Base-by-base conservation (phyloP, 1,140 invertebrate species). In the Diorhabda elongata region DNA sequence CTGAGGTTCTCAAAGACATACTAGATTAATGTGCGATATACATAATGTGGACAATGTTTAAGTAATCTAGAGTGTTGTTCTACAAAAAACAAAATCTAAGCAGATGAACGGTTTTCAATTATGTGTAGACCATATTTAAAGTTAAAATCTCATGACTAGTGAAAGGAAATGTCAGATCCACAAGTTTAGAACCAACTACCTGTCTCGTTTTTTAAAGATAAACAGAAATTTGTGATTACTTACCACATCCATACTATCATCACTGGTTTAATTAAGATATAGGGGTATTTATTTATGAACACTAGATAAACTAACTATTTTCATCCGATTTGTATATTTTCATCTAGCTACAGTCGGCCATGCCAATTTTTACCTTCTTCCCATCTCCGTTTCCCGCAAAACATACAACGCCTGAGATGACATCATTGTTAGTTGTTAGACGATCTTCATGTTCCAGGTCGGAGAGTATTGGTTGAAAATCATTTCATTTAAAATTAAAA, bases 321-420 rank as follows among this genome's bases (percentile, higher is more conserved):
- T 74, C 73, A 70, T 72, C 65, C 47, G 47, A 69, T 71, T 74
- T 73, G 74, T 74, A 62, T 75, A 74, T 75, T 71, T 75, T 72
- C 70, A 70, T 74, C 68, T 61, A 73, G 60, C 65, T 66, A 76
- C 68, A 66, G 72, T 76, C 79, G 73, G 78, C 79, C 79, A 80
- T 80, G 77, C 78, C 75, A 80, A 79, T 79, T 80, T 79, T 77
- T 73, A 73, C 74, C 68, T 66, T 69, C 69, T 72, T 70, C 71
- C 62, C 67, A 70, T 70, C 74, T 72, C 74, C 69, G 68, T 68
- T 67, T 68, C 70, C 71, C 73, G 70, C 64, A 68, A 71, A 59
- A 69, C 43, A 58, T 69, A 78, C 77, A 76, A 78, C 77, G 75
- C 78, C 78, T 77, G 58, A 65, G 69, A 70, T 75, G 67, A 68